Evolutionary conservation across 30 jellyfish, hydroid and myxozoan species (phyloP).

Genomic region (Aurelia sp.): DNA sequence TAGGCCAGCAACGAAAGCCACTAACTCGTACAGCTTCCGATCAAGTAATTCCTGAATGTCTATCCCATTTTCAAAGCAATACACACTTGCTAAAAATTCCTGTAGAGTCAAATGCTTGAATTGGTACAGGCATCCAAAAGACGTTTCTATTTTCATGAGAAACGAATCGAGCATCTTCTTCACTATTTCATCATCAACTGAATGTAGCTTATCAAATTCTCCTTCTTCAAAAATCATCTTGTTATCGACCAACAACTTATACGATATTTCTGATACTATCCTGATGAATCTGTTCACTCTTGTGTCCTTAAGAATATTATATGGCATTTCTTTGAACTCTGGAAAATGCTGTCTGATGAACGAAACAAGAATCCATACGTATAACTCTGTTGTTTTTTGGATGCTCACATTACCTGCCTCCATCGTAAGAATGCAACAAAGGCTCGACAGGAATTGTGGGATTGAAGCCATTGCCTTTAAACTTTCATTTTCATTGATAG

Average conservation of each 20-base stretch:
- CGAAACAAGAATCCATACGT: constrained; percentile 34
- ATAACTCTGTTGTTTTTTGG: constrained; percentile 19
- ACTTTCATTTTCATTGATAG: constrained; percentile 5
- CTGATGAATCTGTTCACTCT: constrained; percentile 8
- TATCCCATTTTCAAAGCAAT: constrained; percentile 8
- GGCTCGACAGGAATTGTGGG: constrained; percentile 47
- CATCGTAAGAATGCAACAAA: constrained; percentile 33
- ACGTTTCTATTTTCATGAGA: constrained; percentile 28
- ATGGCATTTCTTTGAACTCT: constrained; percentile 29
- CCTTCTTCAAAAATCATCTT: constrained; percentile 18
- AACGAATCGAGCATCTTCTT: constrained; percentile 31
- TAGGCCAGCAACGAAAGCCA: constrained; percentile 38
- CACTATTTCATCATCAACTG: constrained; percentile 16
- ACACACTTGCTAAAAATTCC: constrained; percentile 34
- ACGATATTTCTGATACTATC: constrained; percentile 18
- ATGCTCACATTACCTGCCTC: neutral
- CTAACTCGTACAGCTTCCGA: constrained; percentile 12
- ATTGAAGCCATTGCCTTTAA: constrained; percentile 26
- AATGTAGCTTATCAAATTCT: constrained; percentile 2
- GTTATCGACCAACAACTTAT: constrained; percentile 1
- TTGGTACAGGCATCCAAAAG: constrained; percentile 41
- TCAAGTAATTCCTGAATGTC: constrained; percentile 12
- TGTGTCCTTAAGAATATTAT: neutral
- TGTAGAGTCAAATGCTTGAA: constrained; percentile 47
- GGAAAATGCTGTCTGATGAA: constrained; percentile 33